Percentiles rank a stretch among this genome's conserved stretches.
phyloP scores from a whole-genome alignment of 2,797 vertebrate species.

The Chloroceryle amazona region DNA sequence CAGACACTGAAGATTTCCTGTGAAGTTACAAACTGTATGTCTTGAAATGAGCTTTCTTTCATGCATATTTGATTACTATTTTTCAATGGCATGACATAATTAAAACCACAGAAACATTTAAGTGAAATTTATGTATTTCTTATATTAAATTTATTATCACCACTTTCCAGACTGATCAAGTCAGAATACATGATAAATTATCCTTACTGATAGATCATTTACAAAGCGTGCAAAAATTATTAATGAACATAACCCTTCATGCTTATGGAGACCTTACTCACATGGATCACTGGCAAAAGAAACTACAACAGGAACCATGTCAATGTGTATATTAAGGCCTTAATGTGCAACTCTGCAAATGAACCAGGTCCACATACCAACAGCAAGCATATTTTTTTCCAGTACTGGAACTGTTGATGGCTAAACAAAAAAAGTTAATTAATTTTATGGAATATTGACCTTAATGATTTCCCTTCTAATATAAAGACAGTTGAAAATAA shows the following conservation, averaged over 20 bases:
- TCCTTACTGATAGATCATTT: neutral
- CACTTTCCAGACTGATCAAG: neutral
- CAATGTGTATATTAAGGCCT: neutral
- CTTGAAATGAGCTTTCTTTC: neutral
- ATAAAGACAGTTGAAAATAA: neutral
- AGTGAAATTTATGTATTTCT: neutral
- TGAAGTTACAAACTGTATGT: neutral
- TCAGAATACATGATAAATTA: neutral
- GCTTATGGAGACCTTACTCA: neutral
- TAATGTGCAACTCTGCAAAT: neutral
- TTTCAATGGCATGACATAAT: neutral
- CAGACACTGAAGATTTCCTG: neutral
- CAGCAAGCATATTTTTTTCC: neutral
- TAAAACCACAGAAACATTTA: neutral
- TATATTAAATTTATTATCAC: neutral
- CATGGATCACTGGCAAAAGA: constrained; percentile 25
- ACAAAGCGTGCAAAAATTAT: neutral
- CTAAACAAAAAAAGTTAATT: neutral
- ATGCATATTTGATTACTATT: neutral
- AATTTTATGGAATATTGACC: neutral
- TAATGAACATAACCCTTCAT: neutral
- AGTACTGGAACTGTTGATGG: neutral
- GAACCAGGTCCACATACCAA: neutral
- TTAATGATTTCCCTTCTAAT: neutral
- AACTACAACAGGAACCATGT: neutral